Base-by-base conservation (phyloP, 1,140 invertebrate genomes). In the Cyclina sinensis region DNA sequence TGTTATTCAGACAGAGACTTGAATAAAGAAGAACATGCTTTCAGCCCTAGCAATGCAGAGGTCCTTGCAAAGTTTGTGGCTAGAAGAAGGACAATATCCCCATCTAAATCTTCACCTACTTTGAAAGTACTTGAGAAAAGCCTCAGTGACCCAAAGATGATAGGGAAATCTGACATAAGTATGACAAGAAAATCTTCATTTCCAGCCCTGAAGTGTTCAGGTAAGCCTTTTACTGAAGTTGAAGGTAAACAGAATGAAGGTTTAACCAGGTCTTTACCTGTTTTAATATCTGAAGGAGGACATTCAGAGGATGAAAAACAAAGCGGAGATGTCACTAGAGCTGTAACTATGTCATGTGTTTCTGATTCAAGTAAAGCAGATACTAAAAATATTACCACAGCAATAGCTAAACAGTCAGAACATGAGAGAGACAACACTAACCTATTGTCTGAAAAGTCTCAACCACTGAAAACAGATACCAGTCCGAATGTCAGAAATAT, bases 41-140 rank as follows among this genome's bases (percentile, higher is more conserved):
- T 18, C 32, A 70, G 65, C 16, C 65, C 65, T 14, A 79, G 51
- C 21, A 46, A 80, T 80, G 54, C 85, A 48, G 74, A 51, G n/a
- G 85, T 59, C 32, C 57, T 87, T 27, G 74, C 74, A 16, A 87
- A 48, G n/a, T 87, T 87, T 80, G 74, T 87, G 4, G 85, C 85
- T 48, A 21, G 85, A 27, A 24, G 85, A 54, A 78, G 62, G 54
- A 87, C 85, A 32, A 39, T 80, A 43, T 87, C 85, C 1, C 85
- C 85, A 54, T 68, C 74, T 16, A 27, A 27, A 21, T 39, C 59
- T n/a, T 11, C 85, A 9, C 68, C 70, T 57, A 24, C 80, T 24
- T 30, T 82, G 4, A 59, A 68, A 65, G 16, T n/a, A 24, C 9
- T 68, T 21, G 57, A 46, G 24, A 14, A 27, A 68, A 18, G 14